Conservation (phyloP, 2,797 vertebrate genomes). For the Cyprinodon diabolis region DNA sequence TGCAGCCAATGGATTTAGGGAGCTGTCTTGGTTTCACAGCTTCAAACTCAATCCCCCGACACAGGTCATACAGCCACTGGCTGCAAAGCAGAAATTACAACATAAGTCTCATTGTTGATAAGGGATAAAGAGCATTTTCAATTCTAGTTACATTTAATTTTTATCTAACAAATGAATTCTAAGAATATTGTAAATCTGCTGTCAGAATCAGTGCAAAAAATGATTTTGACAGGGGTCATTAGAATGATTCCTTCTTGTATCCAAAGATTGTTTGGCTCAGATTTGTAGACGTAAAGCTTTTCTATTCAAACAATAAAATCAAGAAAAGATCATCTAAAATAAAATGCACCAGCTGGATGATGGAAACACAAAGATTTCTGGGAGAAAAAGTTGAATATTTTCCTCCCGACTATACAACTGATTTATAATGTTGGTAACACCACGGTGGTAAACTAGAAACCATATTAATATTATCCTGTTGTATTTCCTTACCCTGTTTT, state of each 20-base stretch:
- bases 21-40: constrained; percentile 92
- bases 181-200: background rate
- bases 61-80: constrained; percentile 92
- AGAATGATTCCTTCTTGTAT: too few relatives aligned
- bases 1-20: constrained; percentile 94
- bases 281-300: too few relatives aligned
- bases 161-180: constrained; percentile 5
- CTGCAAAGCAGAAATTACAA: constrained; percentile 71
- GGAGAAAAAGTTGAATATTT: too few relatives aligned
- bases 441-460: background rate
- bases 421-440: background rate
- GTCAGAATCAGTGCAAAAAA: background rate
- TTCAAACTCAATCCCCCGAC: constrained; percentile 94
- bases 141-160: background rate
- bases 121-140: background rate
- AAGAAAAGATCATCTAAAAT: too few relatives aligned
- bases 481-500: constrained; percentile 90
- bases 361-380: too few relatives aligned
- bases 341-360: too few relatives aligned
- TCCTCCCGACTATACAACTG: too few relatives aligned
- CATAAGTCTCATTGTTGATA: background rate
- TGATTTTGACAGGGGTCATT: too few relatives aligned
- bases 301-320: too few relatives aligned
- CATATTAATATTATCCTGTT: background rate
- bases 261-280: too few relatives aligned